Base-by-base conservation (phyloP, 2,797 vertebrate genomes). In the Denticeps clupeoides region DNA sequence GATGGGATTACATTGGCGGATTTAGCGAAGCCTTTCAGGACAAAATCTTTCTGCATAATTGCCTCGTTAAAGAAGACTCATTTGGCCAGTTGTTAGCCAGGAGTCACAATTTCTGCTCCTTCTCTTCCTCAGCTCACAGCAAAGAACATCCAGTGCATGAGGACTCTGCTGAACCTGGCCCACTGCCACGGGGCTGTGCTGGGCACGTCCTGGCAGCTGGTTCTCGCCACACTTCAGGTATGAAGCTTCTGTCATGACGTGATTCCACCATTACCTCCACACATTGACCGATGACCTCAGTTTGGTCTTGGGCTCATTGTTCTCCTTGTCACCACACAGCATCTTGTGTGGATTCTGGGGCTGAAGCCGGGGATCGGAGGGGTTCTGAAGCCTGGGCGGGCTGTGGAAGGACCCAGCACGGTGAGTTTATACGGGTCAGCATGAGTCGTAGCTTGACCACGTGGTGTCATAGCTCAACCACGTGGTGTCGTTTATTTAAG, bases 61-160 rank as follows among this genome's bases (percentile, higher is more conserved):
- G 13, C 41, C 15, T 11, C 11, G n/a, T 35, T 22, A 11, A 3
- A 8, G 15, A 41, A 8, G n/a, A 15, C 3, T 5, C 5, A 33
- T 10, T 11, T 27, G 11, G 3, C 2, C 27, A 10, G 26, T 10
- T 27, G n/a, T 27, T 27, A 1, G 9, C 10, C 26, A 10, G 27
- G 26, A 10, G 27, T n/a, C 29, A 1, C 27, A 16, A 43, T 31
- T 4, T 41, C 22, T 45, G 16, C 12, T 66, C 4, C 28, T 18
- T 51, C 10, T 46, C 3, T 41, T n/a, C 42, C 38, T 46, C 52
- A 99, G 95, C 81, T 99, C 49, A 99, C 95, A 9, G 92, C 93
- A 41, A 99, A 99, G 83, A 98, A 97, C 72, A 96, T 99, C 68
- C 94, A 99, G 71, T 97, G 93, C 68, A 99, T 98, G 94, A 84